Evolutionary conservation across 1,140 invertebrate genomes (phyloP).

Genomic region (Philaenus spumarius): DNA sequence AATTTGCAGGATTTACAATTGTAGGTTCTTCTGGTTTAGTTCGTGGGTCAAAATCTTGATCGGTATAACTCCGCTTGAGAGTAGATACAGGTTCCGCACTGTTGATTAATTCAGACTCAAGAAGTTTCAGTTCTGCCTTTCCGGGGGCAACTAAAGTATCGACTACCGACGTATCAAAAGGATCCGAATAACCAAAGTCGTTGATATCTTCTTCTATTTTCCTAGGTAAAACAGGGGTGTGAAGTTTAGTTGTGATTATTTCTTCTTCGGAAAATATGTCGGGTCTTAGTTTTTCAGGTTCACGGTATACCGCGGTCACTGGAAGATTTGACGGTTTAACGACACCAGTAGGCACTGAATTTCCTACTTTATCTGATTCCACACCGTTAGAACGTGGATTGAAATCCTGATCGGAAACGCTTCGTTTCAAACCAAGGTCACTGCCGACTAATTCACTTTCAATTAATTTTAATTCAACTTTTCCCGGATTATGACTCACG

Average conservation of each 20-base stretch:
- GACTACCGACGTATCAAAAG: constrained; percentile 79
- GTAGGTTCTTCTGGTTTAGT: constrained; percentile 8
- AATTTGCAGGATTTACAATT: not conserved
- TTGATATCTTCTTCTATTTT: constrained; percentile 24
- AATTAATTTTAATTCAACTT: constrained; percentile 64
- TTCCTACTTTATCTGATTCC: not conserved
- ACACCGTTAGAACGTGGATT: constrained; percentile 41
- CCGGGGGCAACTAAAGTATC: constrained; percentile 54
- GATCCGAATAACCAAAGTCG: constrained; percentile 49
- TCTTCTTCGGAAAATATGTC: constrained; percentile 30
- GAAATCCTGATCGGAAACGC: constrained; percentile 53
- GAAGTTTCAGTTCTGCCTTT: constrained; percentile 64
- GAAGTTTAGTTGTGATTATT: constrained; percentile 23
- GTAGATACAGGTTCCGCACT: not conserved
- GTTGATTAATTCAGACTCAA: constrained; percentile 58
- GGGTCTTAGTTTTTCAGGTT: constrained; percentile 6
- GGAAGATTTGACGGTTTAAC: not conserved
- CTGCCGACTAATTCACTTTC: constrained; percentile 52
- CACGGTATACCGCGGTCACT: not conserved
- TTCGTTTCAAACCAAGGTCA: constrained; percentile 29
- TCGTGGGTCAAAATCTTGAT: constrained; percentile 28
- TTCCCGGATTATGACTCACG: constrained; percentile 59
- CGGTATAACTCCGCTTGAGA: constrained; percentile 19
- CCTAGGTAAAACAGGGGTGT: constrained; percentile 30
- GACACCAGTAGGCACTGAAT: not conserved